Evolutionary conservation across 1,140 invertebrate genomes (phyloP), one percentile per base, ranked within the genome.

Genomic region (Apocrypta bakeri): DNA sequence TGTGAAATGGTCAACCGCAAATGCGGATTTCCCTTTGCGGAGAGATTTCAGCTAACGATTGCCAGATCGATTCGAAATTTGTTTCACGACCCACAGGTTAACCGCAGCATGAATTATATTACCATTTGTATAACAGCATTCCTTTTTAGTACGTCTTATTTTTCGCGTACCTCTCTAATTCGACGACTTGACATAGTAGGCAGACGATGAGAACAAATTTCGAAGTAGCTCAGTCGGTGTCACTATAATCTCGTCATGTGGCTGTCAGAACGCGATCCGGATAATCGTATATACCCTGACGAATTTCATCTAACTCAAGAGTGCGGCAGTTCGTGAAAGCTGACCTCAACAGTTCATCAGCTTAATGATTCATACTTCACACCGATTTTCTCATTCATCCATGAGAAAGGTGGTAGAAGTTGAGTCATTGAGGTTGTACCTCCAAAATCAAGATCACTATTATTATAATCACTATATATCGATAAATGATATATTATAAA

Each of bases 1-100:
- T 81, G 71, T 68, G 48, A 64, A 69, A 81, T 42, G 33, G 9
- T 14, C 29, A 48, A 81, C 79, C 79, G 71, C 79, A 81, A 81
- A 81, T 31, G 61, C 61, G 37, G 37, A 73, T 73, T 80, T 64
- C 27, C 42, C 29, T 64, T 73, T 4, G 31, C 11, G 69, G 42
- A 31, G 33, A 6, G 48, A n/a, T 21, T 42, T 48, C 31, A 75
- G 61, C 37, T 75, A 81, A 81, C 31, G 71, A 74, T 74, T 61
- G 6, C 37, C 17, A 21, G 21, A 81, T 81, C 79, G 56, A 81
- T 81, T 68, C 17, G 21, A 74, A 33, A 66, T 74, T 68, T n/a
- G 33, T 72, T 48, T 74, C 61, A 48, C 61, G 72, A 17, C 37
- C 27, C 12, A 63, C 48, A 8, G 27, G 4, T 14, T 29, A 31